A percentile compares a stretch with the other conserved stretches of the same genome.
Conservation (phyloP, 2,888 invertebrate species). For the Phortica okadai region DNA sequence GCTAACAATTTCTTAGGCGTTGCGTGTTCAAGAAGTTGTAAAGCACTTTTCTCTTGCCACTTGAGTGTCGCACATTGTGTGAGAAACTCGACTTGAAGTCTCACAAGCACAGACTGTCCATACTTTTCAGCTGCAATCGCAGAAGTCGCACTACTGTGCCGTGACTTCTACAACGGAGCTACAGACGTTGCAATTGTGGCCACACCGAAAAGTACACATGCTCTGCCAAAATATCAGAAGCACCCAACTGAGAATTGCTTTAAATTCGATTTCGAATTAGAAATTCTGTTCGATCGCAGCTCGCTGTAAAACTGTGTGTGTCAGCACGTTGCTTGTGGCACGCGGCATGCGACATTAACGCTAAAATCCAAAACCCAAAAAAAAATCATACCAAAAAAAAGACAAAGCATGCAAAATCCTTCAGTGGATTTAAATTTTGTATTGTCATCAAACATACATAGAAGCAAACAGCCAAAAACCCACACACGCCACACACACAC, state of each 20-base stretch:
- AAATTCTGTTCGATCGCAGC: conserved; percentile 59
- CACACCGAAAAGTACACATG: neutral
- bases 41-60: neutral
- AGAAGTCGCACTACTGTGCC: too few species aligned
- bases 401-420: conserved; percentile 33
- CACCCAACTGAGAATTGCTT: conserved; percentile 48
- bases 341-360: conserved; percentile 19
- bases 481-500: conserved; percentile 34
- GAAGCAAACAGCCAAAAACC: conserved; percentile 18
- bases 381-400: neutral
- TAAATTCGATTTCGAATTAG: conserved; percentile 63
- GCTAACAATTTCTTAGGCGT: conserved; percentile 45
- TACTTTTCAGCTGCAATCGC: too few species aligned
- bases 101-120: neutral
- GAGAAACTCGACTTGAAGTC: neutral
- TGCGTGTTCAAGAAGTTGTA: conserved; percentile 14
- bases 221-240: neutral
- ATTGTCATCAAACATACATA: conserved; percentile 47
- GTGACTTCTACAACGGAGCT: too few species aligned
- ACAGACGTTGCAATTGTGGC: too few species aligned
- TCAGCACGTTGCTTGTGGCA: neutral
- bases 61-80: conserved; percentile 6
- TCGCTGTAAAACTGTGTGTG: conserved; percentile 22
- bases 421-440: conserved; percentile 46
- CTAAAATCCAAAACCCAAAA: conserved; percentile 33